Percentiles rank a stretch among this genome's conserved stretches.
These are phyloP conservation scores for Coluber constrictor DNA, from an alignment of 2,797 vertebrate species.

Conservation along the genomic window DNA sequence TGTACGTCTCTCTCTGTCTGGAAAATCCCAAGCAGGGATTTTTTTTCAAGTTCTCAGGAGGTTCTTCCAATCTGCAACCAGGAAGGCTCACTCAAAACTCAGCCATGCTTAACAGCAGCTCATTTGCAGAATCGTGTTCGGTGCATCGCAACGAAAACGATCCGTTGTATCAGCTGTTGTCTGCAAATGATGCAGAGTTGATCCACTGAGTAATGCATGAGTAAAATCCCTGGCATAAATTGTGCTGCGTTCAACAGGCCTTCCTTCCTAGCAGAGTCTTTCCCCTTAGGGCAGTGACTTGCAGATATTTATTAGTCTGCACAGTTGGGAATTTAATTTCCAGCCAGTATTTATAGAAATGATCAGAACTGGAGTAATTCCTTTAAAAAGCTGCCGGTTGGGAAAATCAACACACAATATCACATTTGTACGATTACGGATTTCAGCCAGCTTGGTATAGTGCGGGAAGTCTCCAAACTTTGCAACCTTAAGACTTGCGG, in stretches of 20 bases:
- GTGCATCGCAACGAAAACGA: background rate
- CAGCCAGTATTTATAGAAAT: background rate
- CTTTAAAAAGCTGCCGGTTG: background rate
- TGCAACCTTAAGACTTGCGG: too few species aligned
- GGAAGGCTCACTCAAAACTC: background rate
- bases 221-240: background rate
- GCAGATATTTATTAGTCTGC: background rate
- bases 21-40: background rate
- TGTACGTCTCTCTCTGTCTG: background rate
- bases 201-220: background rate
- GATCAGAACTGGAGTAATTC: background rate
- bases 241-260: background rate
- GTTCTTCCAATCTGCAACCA: background rate
- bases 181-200: too few species aligned
- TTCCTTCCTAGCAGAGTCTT: background rate
- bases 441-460: background rate
- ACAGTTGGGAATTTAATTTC: background rate
- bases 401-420: background rate
- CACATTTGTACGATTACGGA: background rate
- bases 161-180: background rate
- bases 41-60: background rate
- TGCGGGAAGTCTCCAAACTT: too few species aligned
- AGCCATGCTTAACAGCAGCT: background rate
- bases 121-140: background rate
- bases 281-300: background rate